A percentile compares a stretch with the other conserved stretches of the same genome.
These are phyloP conservation scores for Eugnorisma glareosa DNA, from an alignment of 2,888 invertebrate genomes.

Conservation along the genomic window DNA sequence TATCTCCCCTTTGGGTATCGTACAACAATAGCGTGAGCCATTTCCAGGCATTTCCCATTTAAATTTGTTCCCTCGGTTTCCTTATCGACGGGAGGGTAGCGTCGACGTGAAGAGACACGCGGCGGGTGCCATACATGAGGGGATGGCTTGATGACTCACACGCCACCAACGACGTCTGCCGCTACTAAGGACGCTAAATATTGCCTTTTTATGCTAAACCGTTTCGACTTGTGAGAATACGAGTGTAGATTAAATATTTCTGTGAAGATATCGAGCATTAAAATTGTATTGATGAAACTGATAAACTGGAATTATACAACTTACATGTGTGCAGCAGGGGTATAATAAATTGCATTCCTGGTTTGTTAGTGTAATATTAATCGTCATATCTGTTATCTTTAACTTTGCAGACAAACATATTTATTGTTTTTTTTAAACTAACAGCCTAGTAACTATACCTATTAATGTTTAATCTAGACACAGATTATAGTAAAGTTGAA, in stretches of 20 bases:
- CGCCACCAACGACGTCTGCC: conserved; percentile 57
- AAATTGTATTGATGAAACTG: conserved; percentile 30
- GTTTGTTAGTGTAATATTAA: conserved; percentile 2
- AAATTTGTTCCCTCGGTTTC: conserved; percentile 86
- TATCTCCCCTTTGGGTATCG: conserved; percentile 85
- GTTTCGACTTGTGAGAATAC: conserved; percentile 43
- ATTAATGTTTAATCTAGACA: not conserved
- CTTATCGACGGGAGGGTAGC: conserved; percentile 81
- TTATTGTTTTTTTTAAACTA: not conserved
- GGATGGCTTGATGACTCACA: conserved; percentile 74
- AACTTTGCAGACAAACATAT: not conserved
- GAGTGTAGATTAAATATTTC: conserved; percentile 56
- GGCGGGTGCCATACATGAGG: conserved; percentile 70
- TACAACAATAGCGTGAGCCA: conserved; percentile 87
- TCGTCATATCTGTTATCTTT: not conserved
- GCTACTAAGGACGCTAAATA: conserved; percentile 53
- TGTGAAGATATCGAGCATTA: conserved; percentile 28
- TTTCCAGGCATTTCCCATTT: conserved; percentile 89
- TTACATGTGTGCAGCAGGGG: not conserved
- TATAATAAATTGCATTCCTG: conserved; percentile 35
- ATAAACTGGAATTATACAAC: conserved; percentile 32
- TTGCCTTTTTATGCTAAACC: conserved; percentile 64
- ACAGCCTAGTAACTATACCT: not conserved
- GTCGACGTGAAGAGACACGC: conserved; percentile 68
- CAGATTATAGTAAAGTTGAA: not conserved